Evolutionary conservation across 1,140 invertebrate species (phyloP).

Genomic region (Frieseomelitta varia): DNA sequence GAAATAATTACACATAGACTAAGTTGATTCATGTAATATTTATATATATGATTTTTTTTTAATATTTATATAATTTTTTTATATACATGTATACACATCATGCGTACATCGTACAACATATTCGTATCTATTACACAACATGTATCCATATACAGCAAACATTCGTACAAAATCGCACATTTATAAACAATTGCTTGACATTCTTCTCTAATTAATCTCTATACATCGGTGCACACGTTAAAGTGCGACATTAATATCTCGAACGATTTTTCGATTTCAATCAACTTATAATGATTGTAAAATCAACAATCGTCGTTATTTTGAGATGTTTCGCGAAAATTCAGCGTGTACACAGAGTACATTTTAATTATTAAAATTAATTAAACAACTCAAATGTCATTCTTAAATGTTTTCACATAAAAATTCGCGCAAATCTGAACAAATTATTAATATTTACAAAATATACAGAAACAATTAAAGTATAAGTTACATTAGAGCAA

Average conservation of each 20-base stretch:
- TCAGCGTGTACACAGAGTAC: too few species aligned
- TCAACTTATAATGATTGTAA: too few species aligned
- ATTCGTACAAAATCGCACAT: constrained; percentile 65
- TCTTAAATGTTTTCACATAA: too few species aligned
- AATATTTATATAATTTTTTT: constrained; percentile 37
- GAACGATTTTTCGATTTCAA: not conserved
- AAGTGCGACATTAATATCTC: too few species aligned
- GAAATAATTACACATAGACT: constrained; percentile 59
- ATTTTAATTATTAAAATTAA: too few species aligned
- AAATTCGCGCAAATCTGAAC: not conserved
- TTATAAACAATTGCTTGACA: constrained; percentile 28
- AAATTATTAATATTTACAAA: constrained; percentile 40
- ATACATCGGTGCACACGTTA: constrained; percentile 1
- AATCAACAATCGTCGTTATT: too few species aligned
- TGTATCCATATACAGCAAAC: not conserved
- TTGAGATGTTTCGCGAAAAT: too few species aligned
- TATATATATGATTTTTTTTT: too few species aligned
- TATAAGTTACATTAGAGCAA: not conserved
- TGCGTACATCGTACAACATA: constrained; percentile 22
- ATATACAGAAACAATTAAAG: constrained; percentile 13
- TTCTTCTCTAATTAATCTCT: not conserved
- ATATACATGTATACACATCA: constrained; percentile 16
- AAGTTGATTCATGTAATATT: constrained; percentile 46
- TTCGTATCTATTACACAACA: not conserved
- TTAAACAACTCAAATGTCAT: too few species aligned